Conservation (phyloP, 1,140 invertebrate species). For the Plutomurus gul region DNA sequence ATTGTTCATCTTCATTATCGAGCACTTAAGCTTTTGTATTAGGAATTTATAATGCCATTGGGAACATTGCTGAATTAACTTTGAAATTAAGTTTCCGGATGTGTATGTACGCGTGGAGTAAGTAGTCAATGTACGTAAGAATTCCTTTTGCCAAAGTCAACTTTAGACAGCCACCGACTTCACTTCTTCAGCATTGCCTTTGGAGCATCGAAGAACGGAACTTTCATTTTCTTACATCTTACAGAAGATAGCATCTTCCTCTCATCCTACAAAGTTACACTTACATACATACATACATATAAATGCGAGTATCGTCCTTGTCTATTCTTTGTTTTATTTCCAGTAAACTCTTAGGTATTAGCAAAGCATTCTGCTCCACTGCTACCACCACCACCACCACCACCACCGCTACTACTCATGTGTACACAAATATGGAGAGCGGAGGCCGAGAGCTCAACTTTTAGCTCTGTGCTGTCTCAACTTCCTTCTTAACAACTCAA, state of each 20-base stretch:
- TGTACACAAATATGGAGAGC: too few relatives aligned
- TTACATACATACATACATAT: neutral
- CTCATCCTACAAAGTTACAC: neutral
- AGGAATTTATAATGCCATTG: conserved; percentile 44
- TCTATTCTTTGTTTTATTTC: conserved; percentile 22
- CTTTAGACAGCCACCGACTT: neutral
- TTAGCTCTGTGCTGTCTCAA: too few relatives aligned
- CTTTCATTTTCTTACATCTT: conserved; percentile 8
- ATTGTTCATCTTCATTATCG: conserved; percentile 46
- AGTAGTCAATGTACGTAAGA: neutral
- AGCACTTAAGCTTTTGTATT: conserved; percentile 37
- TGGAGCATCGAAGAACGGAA: neutral
- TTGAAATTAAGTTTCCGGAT: conserved; percentile 34
- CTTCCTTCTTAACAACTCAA: too few relatives aligned
- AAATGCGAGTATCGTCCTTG: too few relatives aligned
- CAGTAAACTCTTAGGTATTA: neutral
- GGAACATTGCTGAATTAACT: conserved; percentile 38
- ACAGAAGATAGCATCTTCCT: neutral
- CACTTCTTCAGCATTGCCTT: neutral
- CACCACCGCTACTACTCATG: too few relatives aligned
- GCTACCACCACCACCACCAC: too few relatives aligned
- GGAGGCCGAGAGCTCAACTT: too few relatives aligned
- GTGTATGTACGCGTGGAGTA: neutral
- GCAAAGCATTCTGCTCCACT: neutral
- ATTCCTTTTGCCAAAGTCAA: neutral